Evolutionary conservation across 2,797 vertebrate species (phyloP).

Genomic region (Staurois parvus): DNA sequence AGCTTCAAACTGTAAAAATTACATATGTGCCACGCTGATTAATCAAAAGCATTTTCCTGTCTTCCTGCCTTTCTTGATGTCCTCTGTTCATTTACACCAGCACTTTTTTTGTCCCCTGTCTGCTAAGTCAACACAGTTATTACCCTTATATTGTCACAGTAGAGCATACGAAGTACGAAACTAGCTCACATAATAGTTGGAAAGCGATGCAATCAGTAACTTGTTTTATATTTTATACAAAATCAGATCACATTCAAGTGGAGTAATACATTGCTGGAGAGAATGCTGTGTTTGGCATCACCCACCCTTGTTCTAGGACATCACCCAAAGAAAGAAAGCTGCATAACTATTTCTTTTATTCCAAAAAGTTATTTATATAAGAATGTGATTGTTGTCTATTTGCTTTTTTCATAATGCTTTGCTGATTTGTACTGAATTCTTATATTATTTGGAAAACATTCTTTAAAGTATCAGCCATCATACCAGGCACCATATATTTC

Average conservation of each 20-base stretch:
- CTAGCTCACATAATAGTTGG: conserved; percentile 51
- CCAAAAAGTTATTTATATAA: conserved; percentile 42
- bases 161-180: conserved; percentile 29
- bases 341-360: conserved; percentile 34
- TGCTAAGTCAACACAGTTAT: conserved; percentile 56
- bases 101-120: conserved; percentile 21
- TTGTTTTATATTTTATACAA: conserved; percentile 61
- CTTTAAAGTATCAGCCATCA: background rate
- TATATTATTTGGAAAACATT: background rate
- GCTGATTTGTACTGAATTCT: background rate
- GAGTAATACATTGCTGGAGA: conserved; percentile 36
- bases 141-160: conserved; percentile 41
- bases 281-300: conserved; percentile 39
- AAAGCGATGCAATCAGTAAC: conserved; percentile 55
- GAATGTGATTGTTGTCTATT: background rate
- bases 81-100: conserved; percentile 22
- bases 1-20: background rate
- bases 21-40: background rate
- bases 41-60: conserved; percentile 39
- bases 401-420: conserved; percentile 11
- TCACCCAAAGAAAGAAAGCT: conserved; percentile 45
- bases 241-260: conserved; percentile 60
- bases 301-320: conserved; percentile 45
- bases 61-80: conserved; percentile 19
- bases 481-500: background rate